Evolutionary conservation across 2,113 vertebrate species (phyloP).

Genomic region (Solenodon paradoxus): DNA sequence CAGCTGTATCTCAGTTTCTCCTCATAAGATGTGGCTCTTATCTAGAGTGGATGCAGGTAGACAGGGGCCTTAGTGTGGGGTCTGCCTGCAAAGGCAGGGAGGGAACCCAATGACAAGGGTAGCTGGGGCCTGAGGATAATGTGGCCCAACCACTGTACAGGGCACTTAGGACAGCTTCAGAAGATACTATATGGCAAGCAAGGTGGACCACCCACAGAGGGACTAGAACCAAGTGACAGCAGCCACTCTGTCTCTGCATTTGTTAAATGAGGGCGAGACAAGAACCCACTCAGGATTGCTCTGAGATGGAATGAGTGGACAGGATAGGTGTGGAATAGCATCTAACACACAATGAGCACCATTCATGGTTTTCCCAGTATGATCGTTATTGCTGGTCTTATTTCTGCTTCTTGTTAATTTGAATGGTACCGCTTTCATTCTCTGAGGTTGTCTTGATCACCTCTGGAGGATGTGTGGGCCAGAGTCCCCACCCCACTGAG

Average conservation of each 20-base stretch:
- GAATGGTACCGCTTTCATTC: neutral
- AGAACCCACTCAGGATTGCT: neutral
- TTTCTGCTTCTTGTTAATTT: neutral
- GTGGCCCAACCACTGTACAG: neutral
- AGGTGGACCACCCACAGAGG: neutral
- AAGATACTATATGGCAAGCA: neutral
- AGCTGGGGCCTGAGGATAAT: neutral
- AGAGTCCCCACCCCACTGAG: neutral
- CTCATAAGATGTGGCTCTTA: neutral
- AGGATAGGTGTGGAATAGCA: fast-evolving
- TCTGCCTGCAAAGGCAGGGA: neutral
- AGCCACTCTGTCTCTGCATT: neutral
- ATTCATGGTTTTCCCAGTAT: fast-evolving
- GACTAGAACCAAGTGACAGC: no score
- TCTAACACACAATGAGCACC: fast-evolving
- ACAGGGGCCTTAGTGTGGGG: neutral
- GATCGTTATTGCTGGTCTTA: neutral
- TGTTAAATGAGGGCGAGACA: neutral
- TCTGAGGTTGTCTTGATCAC: neutral
- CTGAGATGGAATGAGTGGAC: neutral
- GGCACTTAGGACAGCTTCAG: neutral
- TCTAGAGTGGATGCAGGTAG: no score
- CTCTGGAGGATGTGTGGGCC: neutral
- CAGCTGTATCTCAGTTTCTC: neutral
- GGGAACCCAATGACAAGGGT: neutral